phyloP scores from a whole-genome alignment of 2,113 vertebrate genomes.

The Columba janthina region DNA sequence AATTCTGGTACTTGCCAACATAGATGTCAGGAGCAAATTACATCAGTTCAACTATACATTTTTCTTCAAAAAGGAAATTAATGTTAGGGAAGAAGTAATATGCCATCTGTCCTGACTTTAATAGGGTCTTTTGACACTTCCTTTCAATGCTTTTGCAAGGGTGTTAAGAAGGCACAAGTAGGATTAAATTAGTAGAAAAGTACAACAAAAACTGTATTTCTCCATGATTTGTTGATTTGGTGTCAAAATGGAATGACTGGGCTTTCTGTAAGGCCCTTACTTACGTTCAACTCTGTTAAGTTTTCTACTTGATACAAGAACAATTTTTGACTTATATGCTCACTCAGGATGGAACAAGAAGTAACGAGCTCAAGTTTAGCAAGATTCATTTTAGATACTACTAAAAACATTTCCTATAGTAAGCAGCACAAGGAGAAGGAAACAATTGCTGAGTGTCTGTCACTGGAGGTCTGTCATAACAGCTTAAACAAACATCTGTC shows the following conservation, averaged over 20 bases:
- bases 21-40: background rate
- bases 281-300: background rate
- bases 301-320: background rate
- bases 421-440: background rate
- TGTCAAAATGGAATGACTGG: background rate
- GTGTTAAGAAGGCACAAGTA: background rate
- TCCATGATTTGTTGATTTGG: background rate
- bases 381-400: background rate
- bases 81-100: background rate
- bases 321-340: background rate
- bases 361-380: background rate
- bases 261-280: background rate
- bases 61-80: background rate
- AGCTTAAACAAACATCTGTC: background rate
- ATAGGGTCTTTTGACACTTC: background rate
- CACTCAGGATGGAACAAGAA: background rate
- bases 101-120: background rate
- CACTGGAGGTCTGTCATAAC: background rate
- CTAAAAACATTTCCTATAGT: background rate
- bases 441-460: background rate
- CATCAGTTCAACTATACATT: background rate
- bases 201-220: background rate
- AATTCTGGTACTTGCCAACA: background rate
- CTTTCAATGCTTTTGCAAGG: background rate
- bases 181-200: background rate